Conservation (phyloP, 2,797 vertebrate species). For the Linurgus olivaceus region DNA sequence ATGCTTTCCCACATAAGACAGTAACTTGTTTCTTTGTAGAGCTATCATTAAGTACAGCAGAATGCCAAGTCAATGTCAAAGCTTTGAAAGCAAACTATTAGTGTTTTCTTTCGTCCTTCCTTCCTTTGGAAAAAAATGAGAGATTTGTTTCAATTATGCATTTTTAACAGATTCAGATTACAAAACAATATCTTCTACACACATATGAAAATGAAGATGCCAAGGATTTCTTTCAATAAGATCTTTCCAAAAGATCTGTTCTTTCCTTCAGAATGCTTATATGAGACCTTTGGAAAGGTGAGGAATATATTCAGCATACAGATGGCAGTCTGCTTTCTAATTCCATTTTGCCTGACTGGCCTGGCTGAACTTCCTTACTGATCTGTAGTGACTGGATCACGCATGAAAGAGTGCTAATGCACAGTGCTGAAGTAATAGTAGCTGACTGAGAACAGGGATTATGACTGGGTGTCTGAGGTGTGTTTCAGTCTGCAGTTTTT, state of each 20-base stretch:
- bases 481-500: neutral
- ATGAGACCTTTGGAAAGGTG: neutral
- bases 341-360: neutral
- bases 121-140: neutral
- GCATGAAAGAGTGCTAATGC: neutral
- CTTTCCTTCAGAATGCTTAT: neutral
- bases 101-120: conserved; percentile 18
- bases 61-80: conserved; percentile 68
- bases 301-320: neutral
- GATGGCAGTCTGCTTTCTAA: neutral
- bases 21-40: conserved; percentile 58
- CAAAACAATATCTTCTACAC: conserved; percentile 8
- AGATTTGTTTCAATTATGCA: conserved; percentile 41
- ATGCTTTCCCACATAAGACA: conserved; percentile 62
- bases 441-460: neutral
- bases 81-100: conserved; percentile 43
- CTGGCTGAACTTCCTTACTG: neutral
- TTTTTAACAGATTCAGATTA: conserved; percentile 47
- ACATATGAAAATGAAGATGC: neutral
- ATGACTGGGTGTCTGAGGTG: neutral
- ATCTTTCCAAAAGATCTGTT: neutral
- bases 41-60: conserved; percentile 49
- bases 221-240: neutral
- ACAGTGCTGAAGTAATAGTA: neutral
- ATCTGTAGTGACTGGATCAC: neutral